Base-by-base conservation (phyloP, 2,888 invertebrate genomes). In the Nemotelus nigrinus region DNA sequence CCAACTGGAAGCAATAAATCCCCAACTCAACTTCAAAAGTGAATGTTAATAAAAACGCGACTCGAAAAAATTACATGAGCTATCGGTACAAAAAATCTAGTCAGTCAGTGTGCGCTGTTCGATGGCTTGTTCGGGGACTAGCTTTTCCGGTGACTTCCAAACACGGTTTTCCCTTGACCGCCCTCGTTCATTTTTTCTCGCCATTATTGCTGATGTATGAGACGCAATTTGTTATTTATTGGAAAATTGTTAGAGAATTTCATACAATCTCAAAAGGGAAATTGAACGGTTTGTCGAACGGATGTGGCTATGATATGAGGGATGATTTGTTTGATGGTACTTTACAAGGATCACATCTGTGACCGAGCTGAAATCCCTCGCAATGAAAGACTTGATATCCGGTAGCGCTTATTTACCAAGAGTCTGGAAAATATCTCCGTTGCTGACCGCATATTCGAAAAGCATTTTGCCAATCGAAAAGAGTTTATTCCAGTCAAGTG, bases 1-100 rank as follows among this genome's bases (percentile, higher is more conserved):
- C 57, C 47, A 45, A 44, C 67, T 74, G 79, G 71, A 67, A 74
- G 65, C 76, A 65, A 79, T 79, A 79, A 79, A 79, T 79, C 78
- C 60, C 55, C 45, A 76, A 77, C 63, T 76, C 77, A 67, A 55
- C 63, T 77, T 78, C 75, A 79, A 79, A 79, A 79, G 71, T 78
- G 79, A 79, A 71, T 79, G 79, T 79, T 79, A 75, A 79, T 79
- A 79, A 79, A 77, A 79, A 79, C 75, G 70, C 5, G 25, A 72
- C 47, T 43, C 7, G 48, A 41, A 76, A 76, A 75, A 75, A 75
- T 44, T n/a, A 48, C 47, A 53, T 39, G 8, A n/a, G 63, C n/a
- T 48, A 60, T 63, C 47, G 48, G 39, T 39, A 48, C 25, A 25
- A 7, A 60, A 47, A 58, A 58, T 47, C 25, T 10, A 71, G 55